A percentile compares a stretch with the other conserved stretches of the same genome.
These are phyloP conservation scores for Drosophila pandora DNA, from an alignment of 1,140 invertebrate genomes.

Conservation along the genomic window DNA sequence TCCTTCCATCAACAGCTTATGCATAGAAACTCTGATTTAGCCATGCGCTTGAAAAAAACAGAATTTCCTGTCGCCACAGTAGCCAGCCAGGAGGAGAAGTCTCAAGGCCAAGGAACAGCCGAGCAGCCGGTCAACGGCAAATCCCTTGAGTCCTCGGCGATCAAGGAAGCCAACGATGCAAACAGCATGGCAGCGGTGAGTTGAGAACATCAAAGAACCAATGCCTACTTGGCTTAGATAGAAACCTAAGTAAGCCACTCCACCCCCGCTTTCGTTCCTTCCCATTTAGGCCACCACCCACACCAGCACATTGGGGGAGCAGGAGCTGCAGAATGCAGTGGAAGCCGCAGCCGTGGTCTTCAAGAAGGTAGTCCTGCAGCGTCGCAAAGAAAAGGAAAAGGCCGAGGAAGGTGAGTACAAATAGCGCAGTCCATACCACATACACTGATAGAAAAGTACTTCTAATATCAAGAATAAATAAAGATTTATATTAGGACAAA, in stretches of 20 bases:
- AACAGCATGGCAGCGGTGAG: conserved; percentile 53
- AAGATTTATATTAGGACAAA: too few relatives aligned
- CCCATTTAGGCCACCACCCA: conserved; percentile 42
- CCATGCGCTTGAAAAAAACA: conserved; percentile 77
- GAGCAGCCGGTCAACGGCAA: conserved; percentile 49
- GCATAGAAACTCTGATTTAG: conserved; percentile 82
- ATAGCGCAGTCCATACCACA: not conserved
- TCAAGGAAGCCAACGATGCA: conserved; percentile 39
- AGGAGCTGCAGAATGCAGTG: conserved; percentile 85
- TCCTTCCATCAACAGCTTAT: conserved; percentile 81
- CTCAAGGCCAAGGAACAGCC: not conserved
- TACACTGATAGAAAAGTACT: conserved; percentile 8
- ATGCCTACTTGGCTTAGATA: conserved; percentile 28
- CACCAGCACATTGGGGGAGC: conserved; percentile 85
- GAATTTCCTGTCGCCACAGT: conserved; percentile 71
- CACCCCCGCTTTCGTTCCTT: not conserved
- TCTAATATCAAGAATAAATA: not conserved
- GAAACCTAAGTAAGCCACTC: not conserved
- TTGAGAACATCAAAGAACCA: conserved; percentile 5
- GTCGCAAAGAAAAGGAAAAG: conserved; percentile 79
- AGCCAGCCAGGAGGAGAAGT: conserved; percentile 32
- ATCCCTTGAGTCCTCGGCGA: conserved; percentile 40
- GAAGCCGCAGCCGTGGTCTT: conserved; percentile 85
- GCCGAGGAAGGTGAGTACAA: conserved; percentile 81
- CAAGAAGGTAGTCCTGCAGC: conserved; percentile 83